Conservation (phyloP, 2,797 vertebrate genomes). For the Cephalopachus bancanus region DNA sequence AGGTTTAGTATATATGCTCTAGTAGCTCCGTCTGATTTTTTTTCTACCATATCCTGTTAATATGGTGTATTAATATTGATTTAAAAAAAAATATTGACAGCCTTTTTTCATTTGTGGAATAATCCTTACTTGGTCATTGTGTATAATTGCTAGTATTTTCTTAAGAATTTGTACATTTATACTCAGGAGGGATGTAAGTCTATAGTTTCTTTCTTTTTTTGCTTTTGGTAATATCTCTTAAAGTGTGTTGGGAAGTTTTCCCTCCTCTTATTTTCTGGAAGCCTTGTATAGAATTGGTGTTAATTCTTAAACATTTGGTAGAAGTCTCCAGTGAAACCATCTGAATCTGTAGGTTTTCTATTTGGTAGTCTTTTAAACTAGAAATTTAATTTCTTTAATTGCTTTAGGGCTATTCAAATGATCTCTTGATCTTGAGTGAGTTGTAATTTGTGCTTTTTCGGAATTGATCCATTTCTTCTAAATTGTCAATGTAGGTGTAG, state of each 20-base stretch:
- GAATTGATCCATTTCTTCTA: not conserved
- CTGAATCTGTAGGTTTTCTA: slow-evolving; percentile 16
- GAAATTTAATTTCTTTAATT: slow-evolving; percentile 38
- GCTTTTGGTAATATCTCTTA: not conserved
- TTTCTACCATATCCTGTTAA: slow-evolving; percentile 37
- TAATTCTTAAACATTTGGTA: slow-evolving; percentile 52
- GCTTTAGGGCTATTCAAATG: not conserved
- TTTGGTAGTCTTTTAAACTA: slow-evolving; percentile 9
- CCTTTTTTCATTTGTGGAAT: not conserved
- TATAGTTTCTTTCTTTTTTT: not conserved
- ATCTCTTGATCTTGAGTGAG: not conserved
- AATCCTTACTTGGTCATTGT: not conserved
- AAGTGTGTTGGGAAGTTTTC: not conserved
- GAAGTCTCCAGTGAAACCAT: not conserved
- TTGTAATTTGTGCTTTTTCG: slow-evolving; percentile 38
- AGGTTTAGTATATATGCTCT: not conserved
- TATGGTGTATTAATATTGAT: not conserved
- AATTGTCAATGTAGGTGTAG: not conserved
- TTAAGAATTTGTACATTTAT: slow-evolving; percentile 26
- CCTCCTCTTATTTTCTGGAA: slow-evolving; percentile 15
- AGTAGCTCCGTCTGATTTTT: not conserved
- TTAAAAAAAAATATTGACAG: slow-evolving; percentile 35
- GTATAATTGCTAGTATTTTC: slow-evolving; percentile 36
- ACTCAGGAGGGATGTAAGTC: not conserved
- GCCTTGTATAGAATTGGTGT: not conserved